Base-by-base conservation (phyloP, 1,140 invertebrate genomes). In the Saccostrea echinata region DNA sequence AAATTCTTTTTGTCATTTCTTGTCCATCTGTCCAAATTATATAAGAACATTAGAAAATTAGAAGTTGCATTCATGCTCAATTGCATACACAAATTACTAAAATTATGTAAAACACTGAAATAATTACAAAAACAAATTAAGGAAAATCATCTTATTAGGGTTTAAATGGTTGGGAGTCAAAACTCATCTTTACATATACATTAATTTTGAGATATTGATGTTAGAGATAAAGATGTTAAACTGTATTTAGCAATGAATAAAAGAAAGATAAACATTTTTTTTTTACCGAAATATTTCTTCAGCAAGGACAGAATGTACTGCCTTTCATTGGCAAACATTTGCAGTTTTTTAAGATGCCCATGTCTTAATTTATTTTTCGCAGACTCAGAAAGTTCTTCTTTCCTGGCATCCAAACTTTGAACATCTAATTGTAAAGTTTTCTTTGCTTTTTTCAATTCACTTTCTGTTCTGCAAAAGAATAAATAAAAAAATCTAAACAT, bases 311-410 rank as follows among this genome's bases (percentile, higher is more conserved):
- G 57, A 64, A 64, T 64, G 57, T 64, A 64, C 24, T 64, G 57
- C n/a, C 3, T 64, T 64, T 64, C 57, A 64, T 64, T 64, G 24
- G 57, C 57, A 64, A 64, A 64, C 57, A 64, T 64, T 64, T 64
- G 57, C 24, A 64, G 57, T 64, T 64, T 64, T n/a, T 64, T 18
- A 1, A 64, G 57, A 64, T 64, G 57, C 21, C 57, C 57, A n/a
- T 64, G 57, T 18, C 24, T 64, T 64, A 64, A 24, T 64, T 64
- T 64, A 24, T 64, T 64, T 21, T 64, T 64, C 16, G 57, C 57
- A n/a, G 57, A 64, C 24, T 64, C 57, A 21, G 57, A 4, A 21
- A 64, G 57, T 2, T 64, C 57, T 64, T 64, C 57, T 21, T 6
- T 64, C 57, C 18, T 18, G 18, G 21, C 57, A 64, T 64, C 57